Evolutionary conservation across 1,140 invertebrate genomes (phyloP).

Genomic region (Trichomalopsis sarcophagae): DNA sequence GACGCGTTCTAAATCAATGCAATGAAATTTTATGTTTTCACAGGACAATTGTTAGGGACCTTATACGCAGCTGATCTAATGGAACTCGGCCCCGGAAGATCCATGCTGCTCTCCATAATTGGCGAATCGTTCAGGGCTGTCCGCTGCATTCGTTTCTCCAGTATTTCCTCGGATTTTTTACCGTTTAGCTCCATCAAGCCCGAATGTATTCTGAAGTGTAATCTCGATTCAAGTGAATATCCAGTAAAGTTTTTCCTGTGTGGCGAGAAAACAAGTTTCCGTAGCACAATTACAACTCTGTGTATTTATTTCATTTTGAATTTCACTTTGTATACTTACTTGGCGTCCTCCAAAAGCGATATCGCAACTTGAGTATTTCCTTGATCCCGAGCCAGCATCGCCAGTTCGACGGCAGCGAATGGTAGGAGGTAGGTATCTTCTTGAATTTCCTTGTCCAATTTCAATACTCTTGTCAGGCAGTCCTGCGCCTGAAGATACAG

Average conservation of each 20-base stretch:
- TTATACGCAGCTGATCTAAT: constrained; percentile 23
- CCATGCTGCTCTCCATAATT: background rate
- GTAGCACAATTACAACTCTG: background rate
- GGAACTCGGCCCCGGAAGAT: constrained; percentile 20
- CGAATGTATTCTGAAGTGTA: constrained; percentile 94
- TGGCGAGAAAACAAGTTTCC: constrained; percentile 59
- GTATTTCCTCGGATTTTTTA: constrained; percentile 4
- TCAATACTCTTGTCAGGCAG: constrained; percentile 82
- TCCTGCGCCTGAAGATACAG: constrained; percentile 84
- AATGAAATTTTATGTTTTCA: constrained; percentile 32
- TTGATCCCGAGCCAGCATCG: constrained; percentile 83
- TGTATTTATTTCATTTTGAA: too few species aligned
- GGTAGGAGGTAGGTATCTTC: constrained; percentile 91
- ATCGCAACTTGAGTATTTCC: constrained; percentile 82
- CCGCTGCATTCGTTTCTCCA: constrained; percentile 11
- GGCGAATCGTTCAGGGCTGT: background rate
- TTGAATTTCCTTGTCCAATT: constrained; percentile 85
- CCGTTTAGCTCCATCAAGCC: constrained; percentile 78
- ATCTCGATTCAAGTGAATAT: constrained; percentile 91
- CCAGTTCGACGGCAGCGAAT: constrained; percentile 91
- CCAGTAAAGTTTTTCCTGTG: constrained; percentile 91
- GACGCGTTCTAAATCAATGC: background rate
- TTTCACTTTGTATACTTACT: constrained; percentile 76
- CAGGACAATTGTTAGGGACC: constrained; percentile 40
- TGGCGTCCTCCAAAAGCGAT: constrained; percentile 87